Evolutionary conservation across 2,113 vertebrate genomes (phyloP).

Genomic region (Apus apus): DNA sequence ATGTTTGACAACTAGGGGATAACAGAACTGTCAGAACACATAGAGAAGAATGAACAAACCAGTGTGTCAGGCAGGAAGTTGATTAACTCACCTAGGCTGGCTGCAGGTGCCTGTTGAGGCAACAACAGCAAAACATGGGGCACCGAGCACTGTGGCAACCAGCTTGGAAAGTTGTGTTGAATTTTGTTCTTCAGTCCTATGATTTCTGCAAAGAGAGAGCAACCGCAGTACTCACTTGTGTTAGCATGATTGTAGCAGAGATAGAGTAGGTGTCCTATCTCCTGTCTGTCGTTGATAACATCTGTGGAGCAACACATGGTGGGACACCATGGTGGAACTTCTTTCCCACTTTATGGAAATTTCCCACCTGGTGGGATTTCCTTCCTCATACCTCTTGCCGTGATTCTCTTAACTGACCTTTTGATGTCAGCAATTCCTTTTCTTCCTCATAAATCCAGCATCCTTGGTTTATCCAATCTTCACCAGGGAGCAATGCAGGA

Average conservation of each 20-base stretch:
- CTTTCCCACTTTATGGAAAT: neutral
- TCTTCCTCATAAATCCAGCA: neutral
- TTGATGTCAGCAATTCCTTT: neutral
- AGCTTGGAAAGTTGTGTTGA: neutral
- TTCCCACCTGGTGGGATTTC: neutral
- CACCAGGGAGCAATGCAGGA: neutral
- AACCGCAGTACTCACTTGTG: neutral
- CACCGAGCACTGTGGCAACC: neutral
- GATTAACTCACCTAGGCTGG: neutral
- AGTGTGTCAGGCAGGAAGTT: neutral
- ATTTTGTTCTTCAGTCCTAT: neutral
- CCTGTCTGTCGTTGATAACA: accelerated
- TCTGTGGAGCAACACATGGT: neutral
- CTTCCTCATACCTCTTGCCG: neutral
- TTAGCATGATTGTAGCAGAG: neutral
- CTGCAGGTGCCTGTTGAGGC: neutral
- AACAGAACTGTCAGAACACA: neutral
- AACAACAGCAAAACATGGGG: neutral
- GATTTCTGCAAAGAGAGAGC: neutral
- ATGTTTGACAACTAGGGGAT: neutral
- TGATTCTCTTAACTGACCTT: neutral
- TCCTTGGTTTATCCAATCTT: neutral
- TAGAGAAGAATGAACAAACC: neutral
- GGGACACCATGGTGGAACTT: neutral
- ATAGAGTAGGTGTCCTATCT: neutral